Evolutionary conservation across 1,140 invertebrate genomes (phyloP), one percentile per base, ranked within the genome.

Genomic region (Laupala kohalensis): DNA sequence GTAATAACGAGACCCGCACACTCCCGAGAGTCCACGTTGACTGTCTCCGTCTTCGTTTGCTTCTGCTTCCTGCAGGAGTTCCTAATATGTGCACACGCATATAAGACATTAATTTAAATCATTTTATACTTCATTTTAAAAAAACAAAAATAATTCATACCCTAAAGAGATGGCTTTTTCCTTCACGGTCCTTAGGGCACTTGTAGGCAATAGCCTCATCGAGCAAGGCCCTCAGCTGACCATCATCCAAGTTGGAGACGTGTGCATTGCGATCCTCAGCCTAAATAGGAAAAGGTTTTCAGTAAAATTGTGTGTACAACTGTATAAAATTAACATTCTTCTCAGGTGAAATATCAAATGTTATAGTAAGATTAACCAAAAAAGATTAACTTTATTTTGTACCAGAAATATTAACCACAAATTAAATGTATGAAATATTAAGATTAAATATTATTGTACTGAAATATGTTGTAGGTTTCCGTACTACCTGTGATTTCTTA

Each of bases 161-260:
- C 83, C 89, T 89, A 79, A 91, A 91, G 25, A 91, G 83, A 78
- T 83, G 84, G 76, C 89, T 90, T 80, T 90, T 90, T 75, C 88
- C 89, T 79, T 90, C 88, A 71, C 88, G 82, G 79, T 91, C 89
- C 82, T 89, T 90, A 63, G 89, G 89, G 76, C 86, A 85, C 79
- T 90, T 91, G 80, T 91, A 92, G 67, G 84, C 88, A 76, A 90
- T 85, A 71, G 89, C 89, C 84, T 92, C 90, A 78, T 91, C 88
- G 73, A 92, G 80, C 37, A 92, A 79, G 65, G 88, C 87, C 72
- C 86, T 85, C 72, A 92, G 79, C 77, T 89, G 85, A 28, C 85
- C 84, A 78, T 91, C 89, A 78, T 91, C 88, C 75, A 91, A 78
- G 70, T 83, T 83, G 70, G 85, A 86, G 74, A 89, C 76, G 69